A percentile compares a stretch with the other conserved stretches of the same genome.
Evolutionary conservation across 2,888 invertebrate species (phyloP).

Genomic region (Scaptodrosophila latifasciaeformis): DNA sequence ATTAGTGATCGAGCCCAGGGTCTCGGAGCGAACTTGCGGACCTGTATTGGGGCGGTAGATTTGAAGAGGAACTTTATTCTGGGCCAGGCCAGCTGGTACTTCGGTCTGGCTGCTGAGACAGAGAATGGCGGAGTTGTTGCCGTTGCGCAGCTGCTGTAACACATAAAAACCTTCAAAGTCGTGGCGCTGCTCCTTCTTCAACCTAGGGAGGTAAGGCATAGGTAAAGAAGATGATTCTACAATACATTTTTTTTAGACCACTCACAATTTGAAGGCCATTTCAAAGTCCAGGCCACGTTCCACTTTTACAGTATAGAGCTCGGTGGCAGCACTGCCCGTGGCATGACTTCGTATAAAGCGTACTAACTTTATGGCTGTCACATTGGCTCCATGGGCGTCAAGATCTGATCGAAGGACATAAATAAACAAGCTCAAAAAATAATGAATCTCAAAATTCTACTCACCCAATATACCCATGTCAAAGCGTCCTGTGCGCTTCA

Average conservation of each 20-base stretch:
- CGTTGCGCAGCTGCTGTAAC: conserved; percentile 87
- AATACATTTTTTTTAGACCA: conserved; percentile 29
- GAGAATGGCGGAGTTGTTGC: conserved; percentile 90
- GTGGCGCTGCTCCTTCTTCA: conserved; percentile 25
- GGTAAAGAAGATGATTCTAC: neutral
- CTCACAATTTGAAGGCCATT: conserved; percentile 86
- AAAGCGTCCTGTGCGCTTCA: conserved; percentile 94
- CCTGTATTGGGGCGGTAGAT: conserved; percentile 95
- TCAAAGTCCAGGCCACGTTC: conserved; percentile 93
- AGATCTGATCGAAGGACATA: conserved; percentile 81
- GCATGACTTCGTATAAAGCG: conserved; percentile 91
- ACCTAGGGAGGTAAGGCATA: conserved; percentile 11
- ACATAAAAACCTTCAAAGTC: conserved; percentile 94
- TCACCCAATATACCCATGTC: conserved; percentile 90
- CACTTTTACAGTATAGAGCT: conserved; percentile 93
- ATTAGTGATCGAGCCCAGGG: conserved; percentile 89
- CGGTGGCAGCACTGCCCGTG: conserved; percentile 93
- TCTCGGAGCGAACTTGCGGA: conserved; percentile 87
- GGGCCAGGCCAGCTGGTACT: conserved; percentile 75
- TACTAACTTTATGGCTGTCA: conserved; percentile 86
- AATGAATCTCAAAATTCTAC: too few relatives aligned
- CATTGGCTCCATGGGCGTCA: conserved; percentile 93
- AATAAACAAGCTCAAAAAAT: conserved; percentile 1
- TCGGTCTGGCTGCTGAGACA: conserved; percentile 47
- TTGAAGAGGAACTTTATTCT: conserved; percentile 81